Evolutionary conservation across 2,888 invertebrate genomes (phyloP), one percentile per base, ranked within the genome.

Genomic region (Luperina testacea): DNA sequence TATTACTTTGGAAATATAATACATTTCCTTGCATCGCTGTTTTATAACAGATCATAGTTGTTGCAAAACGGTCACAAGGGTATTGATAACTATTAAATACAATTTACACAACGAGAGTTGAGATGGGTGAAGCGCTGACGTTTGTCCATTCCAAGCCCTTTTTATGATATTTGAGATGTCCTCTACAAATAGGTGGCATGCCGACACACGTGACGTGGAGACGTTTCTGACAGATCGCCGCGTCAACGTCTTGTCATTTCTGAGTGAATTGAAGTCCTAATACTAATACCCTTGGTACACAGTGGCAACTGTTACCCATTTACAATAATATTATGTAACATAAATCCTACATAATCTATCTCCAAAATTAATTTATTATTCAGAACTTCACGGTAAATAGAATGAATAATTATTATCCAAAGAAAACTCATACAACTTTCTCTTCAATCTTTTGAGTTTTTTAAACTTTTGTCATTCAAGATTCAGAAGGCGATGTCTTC

Each of bases 401-500:
- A 76, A 76, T 72, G 86, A 77, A 81, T 85, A 67, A 81, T 85
- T 85, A 77, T 71, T 80, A 87, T 84, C 63, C n/a, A 53, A 87
- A 88, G 88, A 77, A 88, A 85, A 85, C 82, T 85, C 82, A 88
- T 85, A 85, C 72, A 85, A 88, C 88, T 85, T 85, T 81, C 32
- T 75, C 75, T 70, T 75, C 57, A 69, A 68, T 77, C 76, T 81
- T 80, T 87, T 71, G 38, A 69, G 45, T 64, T 85, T 81, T 80
- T 64, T 67, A 9, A 85, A 85, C 86, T 85, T 84, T 81, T 65
- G 74, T 72, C 76, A 85, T 85, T 88, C 63, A 32, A 63, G 69
- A 88, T 81, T 87, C 82, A 81, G 69, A 70, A 81, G 67, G 69
- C 69, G 64, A 85, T 73, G 24, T 65, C 71, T 71, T 72, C 74